Evolutionary conservation across 2,888 invertebrate genomes (phyloP).

Genomic region (Platycnemis pennipes): DNA sequence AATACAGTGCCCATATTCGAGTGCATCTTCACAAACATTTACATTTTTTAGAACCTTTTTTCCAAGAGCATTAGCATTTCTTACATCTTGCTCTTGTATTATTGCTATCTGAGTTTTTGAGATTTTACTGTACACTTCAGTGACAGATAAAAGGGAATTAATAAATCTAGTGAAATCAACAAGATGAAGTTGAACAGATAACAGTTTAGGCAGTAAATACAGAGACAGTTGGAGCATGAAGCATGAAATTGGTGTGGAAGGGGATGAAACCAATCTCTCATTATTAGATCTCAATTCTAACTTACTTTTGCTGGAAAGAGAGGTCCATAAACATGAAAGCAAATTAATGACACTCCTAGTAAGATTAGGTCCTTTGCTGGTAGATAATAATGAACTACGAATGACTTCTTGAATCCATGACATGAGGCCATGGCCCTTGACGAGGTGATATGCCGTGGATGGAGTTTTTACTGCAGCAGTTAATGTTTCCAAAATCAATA

Average conservation of each 20-base stretch:
- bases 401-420: slow-evolving; percentile 84
- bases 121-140: background rate
- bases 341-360: background rate
- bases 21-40: slow-evolving; percentile 52
- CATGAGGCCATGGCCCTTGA: slow-evolving; percentile 86
- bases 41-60: slow-evolving; percentile 44
- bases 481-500: slow-evolving; percentile 84
- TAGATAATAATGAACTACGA: background rate
- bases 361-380: background rate
- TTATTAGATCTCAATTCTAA: background rate
- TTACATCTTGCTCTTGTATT: slow-evolving; percentile 9
- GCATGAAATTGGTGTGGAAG: background rate
- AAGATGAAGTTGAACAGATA: background rate
- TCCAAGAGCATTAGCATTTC: background rate
- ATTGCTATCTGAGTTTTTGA: background rate
- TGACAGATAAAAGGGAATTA: background rate
- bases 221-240: background rate
- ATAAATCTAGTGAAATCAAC: background rate
- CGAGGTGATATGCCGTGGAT: slow-evolving; percentile 84
- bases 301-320: background rate
- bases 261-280: background rate
- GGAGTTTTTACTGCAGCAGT: slow-evolving; percentile 84
- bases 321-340: slow-evolving; percentile 7
- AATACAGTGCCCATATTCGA: background rate
- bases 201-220: background rate